Conservation (phyloP, 1,140 invertebrate species). For the Pinna nobilis region DNA sequence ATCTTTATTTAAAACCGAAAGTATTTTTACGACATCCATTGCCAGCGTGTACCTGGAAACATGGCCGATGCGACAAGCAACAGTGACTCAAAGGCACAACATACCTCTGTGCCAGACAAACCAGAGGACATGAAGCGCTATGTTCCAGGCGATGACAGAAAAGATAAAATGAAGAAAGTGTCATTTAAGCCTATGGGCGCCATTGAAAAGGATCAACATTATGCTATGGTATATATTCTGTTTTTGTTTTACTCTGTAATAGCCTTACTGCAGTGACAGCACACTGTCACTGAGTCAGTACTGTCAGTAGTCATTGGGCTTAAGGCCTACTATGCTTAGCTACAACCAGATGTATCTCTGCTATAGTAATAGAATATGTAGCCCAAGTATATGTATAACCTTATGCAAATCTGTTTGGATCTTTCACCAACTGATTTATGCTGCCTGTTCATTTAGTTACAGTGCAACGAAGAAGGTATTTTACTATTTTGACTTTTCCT, state of each 20-base stretch:
- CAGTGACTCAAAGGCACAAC: not conserved
- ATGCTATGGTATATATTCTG: constrained; percentile 2
- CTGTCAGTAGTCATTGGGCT: too few species aligned
- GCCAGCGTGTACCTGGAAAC: constrained; percentile 44
- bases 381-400: too few species aligned
- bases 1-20: not conserved
- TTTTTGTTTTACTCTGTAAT: not conserved
- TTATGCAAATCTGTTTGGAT: too few species aligned
- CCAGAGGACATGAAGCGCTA: constrained; percentile 18
- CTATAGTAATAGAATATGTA: too few species aligned
- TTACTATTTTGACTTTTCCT: too few species aligned
- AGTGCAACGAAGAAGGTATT: too few species aligned
- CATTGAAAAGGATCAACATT: not conserved
- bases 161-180: constrained; percentile 20
- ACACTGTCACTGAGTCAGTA: not conserved
- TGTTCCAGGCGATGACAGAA: constrained; percentile 20
- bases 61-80: constrained; percentile 19
- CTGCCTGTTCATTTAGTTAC: too few species aligned
- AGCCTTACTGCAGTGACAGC: not conserved
- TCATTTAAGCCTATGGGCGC: constrained; percentile 6
- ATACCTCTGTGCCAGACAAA: constrained; percentile 6
- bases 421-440: too few species aligned
- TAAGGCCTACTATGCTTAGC: too few species aligned
- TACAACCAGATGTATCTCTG: too few species aligned
- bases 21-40: constrained; percentile 35